Conservation (phyloP, 2,888 invertebrate species). For the Elaeidobius kamerunicus region DNA sequence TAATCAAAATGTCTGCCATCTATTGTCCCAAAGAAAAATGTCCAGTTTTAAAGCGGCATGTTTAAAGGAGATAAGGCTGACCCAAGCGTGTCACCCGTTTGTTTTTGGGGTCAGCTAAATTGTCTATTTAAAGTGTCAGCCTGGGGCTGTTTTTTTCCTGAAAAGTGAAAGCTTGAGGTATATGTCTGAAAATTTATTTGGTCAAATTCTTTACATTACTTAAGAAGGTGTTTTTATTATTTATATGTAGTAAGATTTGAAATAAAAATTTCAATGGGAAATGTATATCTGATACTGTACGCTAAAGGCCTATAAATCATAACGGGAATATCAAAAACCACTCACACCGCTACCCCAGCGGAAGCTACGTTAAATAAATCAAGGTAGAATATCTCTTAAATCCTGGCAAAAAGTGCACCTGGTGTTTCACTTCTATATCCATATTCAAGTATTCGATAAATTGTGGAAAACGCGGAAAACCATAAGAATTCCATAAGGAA, state of each 20-base stretch:
- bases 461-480: slow-evolving; percentile 24
- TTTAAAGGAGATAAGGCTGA: slow-evolving; percentile 26
- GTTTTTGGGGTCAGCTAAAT: slow-evolving; percentile 21
- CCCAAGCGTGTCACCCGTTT: slow-evolving; percentile 12
- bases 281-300: slow-evolving; percentile 5
- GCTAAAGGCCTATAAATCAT: slow-evolving; percentile 17
- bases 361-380: slow-evolving; percentile 25
- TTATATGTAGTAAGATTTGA: no score
- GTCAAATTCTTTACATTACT: no score
- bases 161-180: no score
- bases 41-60: slow-evolving; percentile 27
- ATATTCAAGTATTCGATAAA: slow-evolving; percentile 27
- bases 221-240: no score
- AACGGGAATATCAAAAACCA: slow-evolving; percentile 27
- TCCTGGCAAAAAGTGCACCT: slow-evolving; percentile 29
- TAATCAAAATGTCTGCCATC: slow-evolving; percentile 29
- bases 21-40: slow-evolving; percentile 29
- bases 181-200: no score
- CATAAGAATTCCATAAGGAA: slow-evolving; percentile 29
- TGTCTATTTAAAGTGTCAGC: slow-evolving; percentile 18
- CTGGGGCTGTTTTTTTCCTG: no score
- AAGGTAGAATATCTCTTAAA: slow-evolving; percentile 22
- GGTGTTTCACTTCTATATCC: slow-evolving; percentile 25
- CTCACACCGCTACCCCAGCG: slow-evolving; percentile 16
- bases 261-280: no score